These are phyloP conservation scores for Hycleus phaleratus DNA, from an alignment of 1,140 invertebrate genomes.

Conservation along the genomic window DNA sequence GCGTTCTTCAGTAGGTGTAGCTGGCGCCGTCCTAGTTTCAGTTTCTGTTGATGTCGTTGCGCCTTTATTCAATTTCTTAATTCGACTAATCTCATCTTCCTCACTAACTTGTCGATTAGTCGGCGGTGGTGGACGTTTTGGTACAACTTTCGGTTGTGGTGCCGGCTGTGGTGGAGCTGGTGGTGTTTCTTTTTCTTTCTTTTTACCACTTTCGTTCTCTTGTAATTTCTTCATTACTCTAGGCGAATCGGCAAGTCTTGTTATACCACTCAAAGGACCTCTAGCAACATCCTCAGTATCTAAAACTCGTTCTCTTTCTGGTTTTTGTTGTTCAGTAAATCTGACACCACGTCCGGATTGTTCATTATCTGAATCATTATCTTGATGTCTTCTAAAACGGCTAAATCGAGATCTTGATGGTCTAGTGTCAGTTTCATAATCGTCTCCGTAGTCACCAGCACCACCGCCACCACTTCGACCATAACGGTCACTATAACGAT, in stretches of 20 bases:
- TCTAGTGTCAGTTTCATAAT: conserved; percentile 51
- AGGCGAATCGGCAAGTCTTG: conserved; percentile 79
- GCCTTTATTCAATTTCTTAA: conserved; percentile 82
- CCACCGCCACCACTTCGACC: conserved; percentile 44
- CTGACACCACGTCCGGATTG: conserved; percentile 48
- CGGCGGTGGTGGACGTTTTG: conserved; percentile 47
- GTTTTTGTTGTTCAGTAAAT: conserved; percentile 50
- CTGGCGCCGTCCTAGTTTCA: conserved; percentile 46
- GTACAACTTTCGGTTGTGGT: conserved; percentile 45
- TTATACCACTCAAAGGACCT: conserved; percentile 84
- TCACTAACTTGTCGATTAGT: conserved; percentile 70
- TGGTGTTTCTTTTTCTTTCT: conserved; percentile 61
- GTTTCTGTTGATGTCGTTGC: conserved; percentile 48
- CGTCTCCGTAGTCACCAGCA: conserved; percentile 51
- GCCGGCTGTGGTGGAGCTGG: conserved; percentile 43
- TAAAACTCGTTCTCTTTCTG: conserved; percentile 69
- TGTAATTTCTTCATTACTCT: conserved; percentile 81
- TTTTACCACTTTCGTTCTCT: conserved; percentile 68
- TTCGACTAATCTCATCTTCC: conserved; percentile 82
- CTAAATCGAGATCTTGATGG: conserved; percentile 58
- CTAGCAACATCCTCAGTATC: conserved; percentile 84
- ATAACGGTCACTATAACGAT: conserved; percentile 41
- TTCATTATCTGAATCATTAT: conserved; percentile 63
- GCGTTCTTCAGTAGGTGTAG: conserved; percentile 43
- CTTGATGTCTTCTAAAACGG: conserved; percentile 50